These are phyloP conservation scores for Enoplolaimus lenunculus DNA, from an alignment of 2,888 invertebrate species.

Conservation along the genomic window DNA sequence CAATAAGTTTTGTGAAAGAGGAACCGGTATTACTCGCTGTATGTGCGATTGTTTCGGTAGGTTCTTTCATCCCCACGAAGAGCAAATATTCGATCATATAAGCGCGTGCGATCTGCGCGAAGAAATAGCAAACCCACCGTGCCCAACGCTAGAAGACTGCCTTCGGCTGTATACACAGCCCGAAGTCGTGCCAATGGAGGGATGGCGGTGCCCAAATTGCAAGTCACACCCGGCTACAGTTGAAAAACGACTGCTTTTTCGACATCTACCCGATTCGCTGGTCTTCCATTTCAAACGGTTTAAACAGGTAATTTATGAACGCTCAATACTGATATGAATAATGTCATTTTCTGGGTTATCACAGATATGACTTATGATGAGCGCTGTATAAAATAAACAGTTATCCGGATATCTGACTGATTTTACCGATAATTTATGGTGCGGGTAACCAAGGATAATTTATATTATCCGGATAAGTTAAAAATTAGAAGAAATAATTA, in stretches of 20 bases:
- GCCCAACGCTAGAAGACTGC: conserved; percentile 3
- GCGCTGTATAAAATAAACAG: too few species aligned
- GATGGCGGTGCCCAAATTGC: conserved; percentile 1
- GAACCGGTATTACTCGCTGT: too few species aligned
- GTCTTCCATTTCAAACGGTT: conserved; percentile 6
- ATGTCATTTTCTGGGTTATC: neutral
- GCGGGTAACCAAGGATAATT: neutral
- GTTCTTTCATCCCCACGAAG: conserved; percentile 7
- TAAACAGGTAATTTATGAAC: neutral
- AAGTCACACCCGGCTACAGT: neutral
- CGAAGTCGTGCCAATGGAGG: neutral
- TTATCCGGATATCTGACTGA: too few species aligned
- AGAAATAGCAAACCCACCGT: neutral
- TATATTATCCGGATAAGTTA: too few species aligned
- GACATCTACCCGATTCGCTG: neutral
- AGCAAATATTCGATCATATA: conserved; percentile 9
- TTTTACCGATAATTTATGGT: too few species aligned
- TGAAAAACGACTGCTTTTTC: conserved; percentile 8
- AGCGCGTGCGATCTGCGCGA: conserved; percentile 14
- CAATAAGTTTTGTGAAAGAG: too few species aligned
- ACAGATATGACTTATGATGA: neutral
- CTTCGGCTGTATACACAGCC: conserved; percentile 16
- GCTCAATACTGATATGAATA: neutral
- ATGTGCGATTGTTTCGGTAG: too few species aligned
- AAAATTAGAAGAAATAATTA: too few species aligned